These are phyloP conservation scores for Trinectes maculatus DNA, from an alignment of 2,113 vertebrate species.

Conservation along the genomic window DNA sequence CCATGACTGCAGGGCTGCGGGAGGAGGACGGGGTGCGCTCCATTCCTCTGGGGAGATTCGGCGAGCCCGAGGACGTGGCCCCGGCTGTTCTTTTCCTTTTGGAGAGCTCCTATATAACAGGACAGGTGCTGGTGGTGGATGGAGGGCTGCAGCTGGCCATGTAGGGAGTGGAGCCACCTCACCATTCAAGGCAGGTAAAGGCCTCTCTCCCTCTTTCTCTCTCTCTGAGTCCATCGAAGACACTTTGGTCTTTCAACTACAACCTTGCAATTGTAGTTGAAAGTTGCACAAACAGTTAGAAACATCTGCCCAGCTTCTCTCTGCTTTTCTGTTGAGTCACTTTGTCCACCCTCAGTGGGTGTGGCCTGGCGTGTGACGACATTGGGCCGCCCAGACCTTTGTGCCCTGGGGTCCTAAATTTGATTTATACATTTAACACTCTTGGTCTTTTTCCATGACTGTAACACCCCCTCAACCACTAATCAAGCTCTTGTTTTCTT, in stretches of 20 bases:
- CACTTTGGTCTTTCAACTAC: too few relatives aligned
- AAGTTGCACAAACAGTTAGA: neutral
- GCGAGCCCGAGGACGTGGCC: slow-evolving; percentile 87
- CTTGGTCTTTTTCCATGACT: slow-evolving; percentile 62
- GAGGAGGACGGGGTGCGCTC: slow-evolving; percentile 78
- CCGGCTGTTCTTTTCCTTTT: slow-evolving; percentile 89
- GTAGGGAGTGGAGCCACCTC: slow-evolving; percentile 53
- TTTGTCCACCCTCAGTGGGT: slow-evolving; percentile 20
- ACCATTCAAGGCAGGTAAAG: neutral
- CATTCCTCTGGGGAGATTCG: slow-evolving; percentile 89
- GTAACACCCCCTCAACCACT: slow-evolving; percentile 1
- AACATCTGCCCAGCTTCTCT: neutral
- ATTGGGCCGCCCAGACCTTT: slow-evolving; percentile 38
- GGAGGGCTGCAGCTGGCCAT: slow-evolving; percentile 89
- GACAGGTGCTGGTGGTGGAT: slow-evolving; percentile 89
- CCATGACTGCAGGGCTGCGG: slow-evolving; percentile 89
- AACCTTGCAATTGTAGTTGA: too few relatives aligned
- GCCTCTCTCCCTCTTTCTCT: neutral
- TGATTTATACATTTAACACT: slow-evolving; percentile 58
- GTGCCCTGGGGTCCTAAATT: slow-evolving; percentile 48
- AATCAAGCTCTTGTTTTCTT: slow-evolving; percentile 47
- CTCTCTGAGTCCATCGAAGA: too few relatives aligned
- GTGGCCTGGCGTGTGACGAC: slow-evolving; percentile 29
- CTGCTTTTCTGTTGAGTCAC: slow-evolving; percentile 52
- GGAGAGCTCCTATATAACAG: slow-evolving; percentile 89